Evolutionary conservation across 2,888 invertebrate species (phyloP), one percentile per base, ranked within the genome.

Genomic region (Sicus ferrugineus): DNA sequence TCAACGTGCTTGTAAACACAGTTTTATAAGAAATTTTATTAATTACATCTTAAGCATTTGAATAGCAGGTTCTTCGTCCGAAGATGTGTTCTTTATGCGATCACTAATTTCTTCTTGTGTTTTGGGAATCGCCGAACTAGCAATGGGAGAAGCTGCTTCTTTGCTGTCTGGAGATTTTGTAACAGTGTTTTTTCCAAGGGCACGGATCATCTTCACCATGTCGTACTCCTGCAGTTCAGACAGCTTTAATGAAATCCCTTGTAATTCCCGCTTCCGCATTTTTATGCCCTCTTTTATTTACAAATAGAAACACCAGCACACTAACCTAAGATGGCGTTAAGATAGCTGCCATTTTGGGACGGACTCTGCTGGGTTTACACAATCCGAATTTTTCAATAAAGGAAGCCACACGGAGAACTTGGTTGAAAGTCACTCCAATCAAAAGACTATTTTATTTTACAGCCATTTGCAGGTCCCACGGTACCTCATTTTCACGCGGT

Each of bases 171-270:
- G 31, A 7, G 30, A 48, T 67, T 67, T 67, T 1, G 48, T 23
- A n/a, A 21, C 31, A 19, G 21, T 67, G 28, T 23, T 31, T n/a
- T n/a, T 30, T 9, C 67, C 59, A 31, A 77, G 75, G 21, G 77
- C 73, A 0, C 81, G 77, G 48, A 84, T 84, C 34, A 80, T 73
- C 61, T 85, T 83, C 0, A 81, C 77, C 16, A 75, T 75, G n/a
- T 85, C 85, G 69, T 85, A 85, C 68, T 85, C 85, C 59, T 84
- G 84, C 1, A 85, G 75, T 72, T 85, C 85, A 2, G 81, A 81
- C 2, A 85, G 75, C 72, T 85, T 85, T 16, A 85, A 69, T 9
- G 82, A 78, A 68, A 85, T 85, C n/a, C 83, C 82, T 72, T 85
- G 85, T 6, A 85, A 71, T 71, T 84, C 84, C 0, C 85, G 79